Conservation (phyloP, 2,797 vertebrate genomes). For the Gouania willdenowi region DNA sequence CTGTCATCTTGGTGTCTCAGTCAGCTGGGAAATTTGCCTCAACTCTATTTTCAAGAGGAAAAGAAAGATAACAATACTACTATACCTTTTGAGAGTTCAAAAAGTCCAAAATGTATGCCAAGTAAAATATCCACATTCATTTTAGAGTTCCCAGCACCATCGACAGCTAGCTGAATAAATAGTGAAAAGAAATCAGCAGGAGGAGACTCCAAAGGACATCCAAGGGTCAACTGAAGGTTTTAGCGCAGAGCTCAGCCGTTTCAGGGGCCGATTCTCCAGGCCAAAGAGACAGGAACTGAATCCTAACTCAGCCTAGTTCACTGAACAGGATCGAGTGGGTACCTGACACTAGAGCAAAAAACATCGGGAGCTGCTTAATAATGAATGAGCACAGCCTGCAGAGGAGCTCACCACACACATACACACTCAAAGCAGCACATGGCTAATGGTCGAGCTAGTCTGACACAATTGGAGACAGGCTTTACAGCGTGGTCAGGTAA, state of each 20-base stretch:
- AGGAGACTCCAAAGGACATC: conserved; percentile 11
- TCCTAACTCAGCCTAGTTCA: conserved; percentile 40
- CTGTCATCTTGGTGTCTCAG: conserved; percentile 23
- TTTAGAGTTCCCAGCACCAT: conserved; percentile 20
- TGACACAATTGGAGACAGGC: conserved; percentile 53
- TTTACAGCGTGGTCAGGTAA: conserved; percentile 48
- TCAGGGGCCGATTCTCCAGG: conserved; percentile 11
- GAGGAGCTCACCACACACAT: conserved; percentile 10
- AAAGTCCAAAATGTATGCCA: conserved; percentile 20
- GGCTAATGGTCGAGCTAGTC: conserved; percentile 41
- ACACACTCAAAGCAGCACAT: conserved; percentile 36
- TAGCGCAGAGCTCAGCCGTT: conserved; percentile 1
- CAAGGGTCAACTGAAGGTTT: conserved; percentile 7
- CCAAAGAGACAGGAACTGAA: conserved; percentile 52
- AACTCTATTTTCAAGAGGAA: conserved; percentile 23
- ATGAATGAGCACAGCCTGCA: conserved; percentile 54
- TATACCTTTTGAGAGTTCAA: conserved; percentile 57
- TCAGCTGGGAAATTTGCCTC: conserved; percentile 27
- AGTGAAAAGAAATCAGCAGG: conserved; percentile 2
- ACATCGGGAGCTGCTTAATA: conserved; percentile 68
- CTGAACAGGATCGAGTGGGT: conserved; percentile 62
- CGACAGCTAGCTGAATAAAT: conserved; percentile 17
- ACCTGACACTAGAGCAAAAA: conserved; percentile 66
- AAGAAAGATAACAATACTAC: conserved; percentile 17
- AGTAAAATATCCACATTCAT: conserved; percentile 61